These are phyloP conservation scores for Phrynocephalus guinanensis DNA, from an alignment of 2,797 vertebrate genomes.

Conservation along the genomic window DNA sequence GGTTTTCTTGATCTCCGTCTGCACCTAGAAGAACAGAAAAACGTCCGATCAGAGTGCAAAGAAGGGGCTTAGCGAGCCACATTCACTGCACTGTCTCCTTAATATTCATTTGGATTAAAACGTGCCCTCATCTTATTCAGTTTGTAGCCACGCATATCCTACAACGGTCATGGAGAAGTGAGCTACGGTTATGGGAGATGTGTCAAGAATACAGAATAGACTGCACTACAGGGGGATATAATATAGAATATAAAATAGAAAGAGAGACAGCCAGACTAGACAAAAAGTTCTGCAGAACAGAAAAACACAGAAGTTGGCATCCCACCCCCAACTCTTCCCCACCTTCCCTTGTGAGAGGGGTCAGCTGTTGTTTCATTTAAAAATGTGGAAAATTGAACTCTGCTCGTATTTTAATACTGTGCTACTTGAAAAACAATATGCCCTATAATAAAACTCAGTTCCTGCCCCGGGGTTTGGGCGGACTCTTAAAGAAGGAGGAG, in stretches of 20 bases:
- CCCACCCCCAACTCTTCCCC: background rate
- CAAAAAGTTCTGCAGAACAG: background rate
- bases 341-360: too few relatives aligned
- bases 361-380: background rate
- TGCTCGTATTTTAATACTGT: background rate
- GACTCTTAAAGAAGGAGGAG: too few relatives aligned
- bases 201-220: background rate
- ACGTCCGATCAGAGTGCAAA: too few relatives aligned
- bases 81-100: background rate
- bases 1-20: conserved; percentile 88
- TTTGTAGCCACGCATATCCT: background rate
- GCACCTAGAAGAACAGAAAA: conserved; percentile 78
- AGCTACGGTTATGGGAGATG: background rate
- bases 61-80: background rate
- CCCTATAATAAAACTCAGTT: background rate
- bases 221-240: too few relatives aligned
- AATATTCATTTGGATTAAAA: background rate
- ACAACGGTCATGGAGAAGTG: background rate
- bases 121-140: background rate
- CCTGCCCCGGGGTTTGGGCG: too few relatives aligned
- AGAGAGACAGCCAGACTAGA: background rate
- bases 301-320: background rate
- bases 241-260: background rate
- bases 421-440: background rate
- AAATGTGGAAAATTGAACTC: background rate